Evolutionary conservation across 2,113 vertebrate species (phyloP), one percentile per base, ranked within the genome.

Genomic region (Pimephales promelas): DNA sequence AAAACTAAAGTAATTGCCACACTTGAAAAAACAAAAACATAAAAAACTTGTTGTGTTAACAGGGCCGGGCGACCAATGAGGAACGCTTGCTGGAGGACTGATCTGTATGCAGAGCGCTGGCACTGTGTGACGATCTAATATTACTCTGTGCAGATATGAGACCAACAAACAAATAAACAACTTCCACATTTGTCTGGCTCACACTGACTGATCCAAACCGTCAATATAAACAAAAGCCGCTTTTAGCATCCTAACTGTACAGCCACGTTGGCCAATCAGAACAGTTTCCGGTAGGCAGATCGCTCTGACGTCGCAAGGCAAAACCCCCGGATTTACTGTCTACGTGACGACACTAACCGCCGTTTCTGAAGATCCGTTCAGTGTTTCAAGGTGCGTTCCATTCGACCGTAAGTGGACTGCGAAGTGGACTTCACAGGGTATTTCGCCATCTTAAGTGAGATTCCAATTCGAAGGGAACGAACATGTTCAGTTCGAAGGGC

Each of bases 1-100:
- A 61, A 76, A 75, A 88, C 71, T 75, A 28, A 68, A 49, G 36
- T 70, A 75, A 76, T 45, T 40, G 40, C 78, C 11, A 14, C 79
- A 73, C 40, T 16, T 82, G 3, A 52, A 28, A 36, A 78, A 82
- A 72, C 20, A 49, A 36, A 61, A 70, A 59, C 24, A 76, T 5
- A 4, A 16, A 47, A 61, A 36, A 85, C 14, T 28, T 78, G 14
- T 28, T 28, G 10, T 56, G 36, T 28, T 61, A 79, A 79, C 36
- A 79, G 56, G n/a, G n/a, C 56, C 9, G 3, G 24, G 36, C 56
- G 8, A 79, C 22, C 61, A 43, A 78, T 4, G 20, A 52, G 24
- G 31, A 40, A 77, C 40, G 52, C 52, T 76, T 57, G 4, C 22
- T 24, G 34, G 70, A 54, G 18, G 31, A 82, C 14, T 43, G 56